These are phyloP conservation scores for Callocephalon fimbriatum DNA, from an alignment of 2,113 vertebrate genomes.

Conservation along the genomic window DNA sequence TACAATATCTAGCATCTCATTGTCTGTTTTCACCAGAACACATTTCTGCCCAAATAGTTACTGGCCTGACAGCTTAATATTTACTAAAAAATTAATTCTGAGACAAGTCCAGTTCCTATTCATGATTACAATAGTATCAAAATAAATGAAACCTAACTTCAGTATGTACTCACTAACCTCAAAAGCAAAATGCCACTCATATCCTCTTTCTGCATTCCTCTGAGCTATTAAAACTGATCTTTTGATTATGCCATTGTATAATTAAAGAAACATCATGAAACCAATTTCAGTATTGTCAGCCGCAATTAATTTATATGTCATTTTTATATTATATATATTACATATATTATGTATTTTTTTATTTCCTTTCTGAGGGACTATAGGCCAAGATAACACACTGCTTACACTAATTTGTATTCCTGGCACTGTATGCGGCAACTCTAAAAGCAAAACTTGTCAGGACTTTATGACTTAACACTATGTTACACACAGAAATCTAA, in stretches of 20 bases:
- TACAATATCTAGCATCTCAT: not conserved
- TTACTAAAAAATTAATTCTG: not conserved
- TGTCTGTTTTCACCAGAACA: not conserved
- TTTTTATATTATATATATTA: not conserved
- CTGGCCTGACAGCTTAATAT: not conserved
- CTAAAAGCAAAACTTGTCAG: slow-evolving; percentile 47
- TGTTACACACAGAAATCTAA: not conserved
- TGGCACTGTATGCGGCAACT: not conserved
- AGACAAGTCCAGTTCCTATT: not conserved
- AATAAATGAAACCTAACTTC: not conserved
- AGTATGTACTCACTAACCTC: not conserved
- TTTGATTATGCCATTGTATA: not conserved
- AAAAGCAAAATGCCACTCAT: not conserved
- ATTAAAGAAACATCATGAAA: not conserved
- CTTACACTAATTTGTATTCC: not conserved
- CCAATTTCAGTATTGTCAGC: not conserved
- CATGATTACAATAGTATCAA: not conserved
- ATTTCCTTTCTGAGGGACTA: not conserved
- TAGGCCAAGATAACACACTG: not conserved
- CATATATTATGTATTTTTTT: not conserved
- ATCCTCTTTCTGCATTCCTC: not conserved
- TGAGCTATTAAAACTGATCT: not conserved
- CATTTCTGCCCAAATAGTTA: not conserved
- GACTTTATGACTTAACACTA: slow-evolving; percentile 1
- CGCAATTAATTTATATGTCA: slow-evolving; percentile 4